These are phyloP conservation scores for Ancistrus triradiatus DNA, from an alignment of 2,113 vertebrate genomes.

Conservation along the genomic window DNA sequence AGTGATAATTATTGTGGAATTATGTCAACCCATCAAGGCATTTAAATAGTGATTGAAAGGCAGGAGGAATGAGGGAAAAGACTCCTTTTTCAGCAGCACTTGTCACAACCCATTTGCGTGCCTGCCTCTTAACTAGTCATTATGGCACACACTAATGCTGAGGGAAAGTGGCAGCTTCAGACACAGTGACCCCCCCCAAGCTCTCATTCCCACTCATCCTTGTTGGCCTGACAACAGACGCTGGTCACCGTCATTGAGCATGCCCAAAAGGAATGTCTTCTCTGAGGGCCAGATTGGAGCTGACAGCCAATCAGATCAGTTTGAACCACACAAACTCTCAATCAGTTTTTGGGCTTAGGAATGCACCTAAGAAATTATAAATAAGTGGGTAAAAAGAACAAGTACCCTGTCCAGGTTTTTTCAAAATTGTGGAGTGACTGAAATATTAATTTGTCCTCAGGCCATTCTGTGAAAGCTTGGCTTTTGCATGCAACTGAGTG, in stretches of 20 bases:
- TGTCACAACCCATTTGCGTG: constrained; percentile 95
- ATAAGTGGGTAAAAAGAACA: constrained; percentile 77
- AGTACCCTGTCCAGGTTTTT: constrained; percentile 63
- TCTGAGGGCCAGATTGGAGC: constrained; percentile 75
- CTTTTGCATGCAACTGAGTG: constrained; percentile 79
- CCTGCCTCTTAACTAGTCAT: constrained; percentile 95
- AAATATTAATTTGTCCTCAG: constrained; percentile 94
- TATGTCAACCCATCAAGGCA: constrained; percentile 94
- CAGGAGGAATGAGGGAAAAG: constrained; percentile 80
- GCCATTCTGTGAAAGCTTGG: constrained; percentile 73
- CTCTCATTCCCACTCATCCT: constrained; percentile 62
- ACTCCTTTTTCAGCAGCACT: constrained; percentile 86
- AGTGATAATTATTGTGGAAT: constrained; percentile 99
- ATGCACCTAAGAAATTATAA: constrained; percentile 50
- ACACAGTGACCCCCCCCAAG: constrained; percentile 64
- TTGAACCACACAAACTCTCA: constrained; percentile 69
- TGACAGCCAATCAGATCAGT: constrained; percentile 83
- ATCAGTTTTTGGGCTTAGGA: constrained; percentile 57
- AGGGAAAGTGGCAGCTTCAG: constrained; percentile 94
- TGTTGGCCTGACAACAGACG: constrained; percentile 79
- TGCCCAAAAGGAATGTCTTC: constrained; percentile 80
- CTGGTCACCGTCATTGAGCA: constrained; percentile 69
- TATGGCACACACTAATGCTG: constrained; percentile 96
- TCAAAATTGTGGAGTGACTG: constrained; percentile 81
- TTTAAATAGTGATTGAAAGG: constrained; percentile 80